These are phyloP conservation scores for Pholis gunnellus DNA, from an alignment of 2,113 vertebrate genomes.

Conservation along the genomic window DNA sequence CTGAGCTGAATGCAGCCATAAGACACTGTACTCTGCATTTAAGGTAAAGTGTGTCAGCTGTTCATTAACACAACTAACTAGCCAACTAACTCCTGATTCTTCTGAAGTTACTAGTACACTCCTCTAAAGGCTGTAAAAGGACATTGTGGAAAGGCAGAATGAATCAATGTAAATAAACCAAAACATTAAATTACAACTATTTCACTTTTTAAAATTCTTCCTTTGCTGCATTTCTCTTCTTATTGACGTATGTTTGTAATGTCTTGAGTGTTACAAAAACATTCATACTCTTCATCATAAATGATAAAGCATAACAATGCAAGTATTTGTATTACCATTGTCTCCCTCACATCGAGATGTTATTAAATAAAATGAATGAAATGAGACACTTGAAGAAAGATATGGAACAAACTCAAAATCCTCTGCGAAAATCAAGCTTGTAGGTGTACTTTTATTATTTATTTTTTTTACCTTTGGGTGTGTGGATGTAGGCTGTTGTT, in stretches of 20 bases:
- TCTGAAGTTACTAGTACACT: background rate
- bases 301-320: background rate
- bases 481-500: slow-evolving; percentile 96
- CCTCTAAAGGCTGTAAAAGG: background rate
- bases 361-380: background rate
- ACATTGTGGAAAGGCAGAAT: background rate
- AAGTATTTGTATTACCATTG: background rate
- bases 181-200: background rate
- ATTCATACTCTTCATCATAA: background rate
- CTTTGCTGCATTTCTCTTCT: background rate
- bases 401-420: background rate
- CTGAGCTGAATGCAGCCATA: background rate
- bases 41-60: background rate
- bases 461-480: slow-evolving; percentile 91
- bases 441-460: background rate
- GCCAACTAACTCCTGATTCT: no score
- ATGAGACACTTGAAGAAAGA: background rate
- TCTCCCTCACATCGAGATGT: no score
- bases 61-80: background rate
- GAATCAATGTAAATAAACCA: background rate
- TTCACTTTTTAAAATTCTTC: background rate
- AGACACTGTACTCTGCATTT: background rate
- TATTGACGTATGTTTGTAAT: background rate
- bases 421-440: background rate
- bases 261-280: background rate